Conservation (phyloP, 2,888 invertebrate species). For the Cosmorhoe ocellata region DNA sequence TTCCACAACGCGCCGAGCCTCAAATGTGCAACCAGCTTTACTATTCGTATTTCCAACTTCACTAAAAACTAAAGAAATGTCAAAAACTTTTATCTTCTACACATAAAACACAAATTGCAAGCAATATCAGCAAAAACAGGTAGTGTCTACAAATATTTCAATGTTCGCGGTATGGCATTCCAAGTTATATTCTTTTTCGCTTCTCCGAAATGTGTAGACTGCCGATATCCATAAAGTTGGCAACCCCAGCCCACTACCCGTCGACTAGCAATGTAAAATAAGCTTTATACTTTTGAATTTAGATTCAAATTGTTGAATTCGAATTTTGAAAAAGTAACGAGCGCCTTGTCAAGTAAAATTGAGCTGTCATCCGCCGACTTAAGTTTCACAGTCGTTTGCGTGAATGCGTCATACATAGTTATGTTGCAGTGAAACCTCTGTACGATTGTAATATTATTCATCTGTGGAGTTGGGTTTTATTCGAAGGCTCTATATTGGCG, state of each 20-base stretch:
- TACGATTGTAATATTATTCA: constrained; percentile 8
- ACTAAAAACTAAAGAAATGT: constrained; percentile 3
- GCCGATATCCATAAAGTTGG: constrained; percentile 74
- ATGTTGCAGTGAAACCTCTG: neutral
- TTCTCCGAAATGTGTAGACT: constrained; percentile 60
- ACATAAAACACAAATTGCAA: constrained; percentile 16
- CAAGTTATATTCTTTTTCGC: constrained; percentile 44
- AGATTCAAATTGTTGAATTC: neutral
- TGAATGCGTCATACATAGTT: neutral
- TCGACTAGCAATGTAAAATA: neutral
- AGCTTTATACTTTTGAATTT: neutral
- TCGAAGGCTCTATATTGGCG: constrained; percentile 46
- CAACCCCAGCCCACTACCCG: constrained; percentile 3
- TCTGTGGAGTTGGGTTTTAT: constrained; percentile 33
- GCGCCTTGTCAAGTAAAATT: neutral
- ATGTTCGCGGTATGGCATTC: constrained; percentile 33
- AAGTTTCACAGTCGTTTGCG: neutral
- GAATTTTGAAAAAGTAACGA: neutral
- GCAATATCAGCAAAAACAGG: constrained; percentile 24
- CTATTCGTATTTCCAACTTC: neutral
- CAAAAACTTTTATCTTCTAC: constrained; percentile 5
- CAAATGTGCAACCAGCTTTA: neutral
- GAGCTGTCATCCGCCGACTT: neutral
- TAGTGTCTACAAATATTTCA: constrained; percentile 42
- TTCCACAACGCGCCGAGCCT: no score